Evolutionary conservation across 2,888 invertebrate genomes (phyloP).

Genomic region (Cheilosia scutellata): DNA sequence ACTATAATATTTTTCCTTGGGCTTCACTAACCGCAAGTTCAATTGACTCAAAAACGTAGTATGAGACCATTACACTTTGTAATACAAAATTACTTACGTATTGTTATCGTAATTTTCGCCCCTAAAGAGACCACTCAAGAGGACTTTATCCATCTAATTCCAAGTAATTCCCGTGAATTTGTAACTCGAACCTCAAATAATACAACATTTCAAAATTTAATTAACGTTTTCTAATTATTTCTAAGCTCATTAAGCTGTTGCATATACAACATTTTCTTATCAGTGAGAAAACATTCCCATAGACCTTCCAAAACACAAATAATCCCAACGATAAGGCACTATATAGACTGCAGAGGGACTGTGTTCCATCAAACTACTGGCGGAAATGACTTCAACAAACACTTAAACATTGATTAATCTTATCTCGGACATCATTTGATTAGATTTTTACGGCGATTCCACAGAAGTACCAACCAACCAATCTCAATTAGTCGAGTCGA

Average conservation of each 20-base stretch:
- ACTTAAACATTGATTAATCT: slow-evolving; percentile 38
- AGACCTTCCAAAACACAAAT: slow-evolving; percentile 7
- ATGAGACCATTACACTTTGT: no score
- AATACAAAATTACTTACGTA: no score
- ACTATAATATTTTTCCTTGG: no score
- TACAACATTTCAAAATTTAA: slow-evolving; percentile 26
- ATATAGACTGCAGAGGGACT: slow-evolving; percentile 6
- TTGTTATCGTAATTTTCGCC: no score
- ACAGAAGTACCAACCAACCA: not conserved
- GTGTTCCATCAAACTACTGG: slow-evolving; percentile 39
- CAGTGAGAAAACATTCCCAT: slow-evolving; percentile 25
- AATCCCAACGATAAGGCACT: slow-evolving; percentile 46
- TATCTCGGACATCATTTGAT: slow-evolving; percentile 28
- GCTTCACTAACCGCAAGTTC: no score
- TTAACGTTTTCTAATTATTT: slow-evolving; percentile 47
- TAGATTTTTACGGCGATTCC: slow-evolving; percentile 2
- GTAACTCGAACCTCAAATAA: no score
- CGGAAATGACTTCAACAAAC: slow-evolving; percentile 53
- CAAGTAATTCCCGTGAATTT: no score
- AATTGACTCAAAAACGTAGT: no score
- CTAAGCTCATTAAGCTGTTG: slow-evolving; percentile 59
- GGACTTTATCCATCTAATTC: not conserved
- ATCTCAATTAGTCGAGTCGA: not conserved
- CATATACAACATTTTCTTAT: slow-evolving; percentile 44
- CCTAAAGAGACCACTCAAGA: not conserved